Evolutionary conservation across 2,113 vertebrate species (phyloP), one percentile per base, ranked within the genome.

Genomic region (Engystomops pustulosus): DNA sequence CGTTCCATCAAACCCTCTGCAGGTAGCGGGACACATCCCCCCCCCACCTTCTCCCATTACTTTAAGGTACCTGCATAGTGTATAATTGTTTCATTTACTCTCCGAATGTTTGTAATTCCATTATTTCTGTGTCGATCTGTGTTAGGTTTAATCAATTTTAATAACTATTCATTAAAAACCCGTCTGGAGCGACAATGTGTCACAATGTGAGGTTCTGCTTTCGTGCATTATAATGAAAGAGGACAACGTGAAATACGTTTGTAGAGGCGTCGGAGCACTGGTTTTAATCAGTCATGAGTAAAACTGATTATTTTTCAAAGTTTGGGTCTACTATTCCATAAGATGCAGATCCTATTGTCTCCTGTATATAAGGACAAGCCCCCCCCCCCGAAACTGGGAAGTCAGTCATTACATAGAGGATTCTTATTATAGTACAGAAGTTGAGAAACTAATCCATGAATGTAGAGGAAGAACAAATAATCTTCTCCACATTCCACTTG

Each of bases 91-190:
- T 65, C 32, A 65, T 83, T 44, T 49, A 30, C 36, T 76, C 70
- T 30, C 81, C 18, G 32, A 69, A 53, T 44, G 47, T 69, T 70
- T 55, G 67, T 45, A 71, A 81, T 81, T 20, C 34, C 34, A 70
- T 81, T 72, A 70, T 81, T 71, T 81, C 45, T 36, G 58, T 49
- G 67, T 75, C 27, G 18, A 62, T 81, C 49, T 65, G 53, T 36
- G 41, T 75, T 83, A 27, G 23, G 38, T 83, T 83, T 65, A 62
- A 75, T 83, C 70, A 62, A 36, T 83, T 83, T 47, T 47, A 83
- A 83, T 83, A 75, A 83, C 81, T 32, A 75, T 47, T 23, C 53
- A 83, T 83, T 83, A 75, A 83, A 65, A n/a, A 83, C 8, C 60
- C 36, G 12, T 45, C 79, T 81, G 6, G 45, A 49, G 65, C 20